phyloP scores from a whole-genome alignment of 2,888 invertebrate genomes.

The Eremobia ochroleuca region DNA sequence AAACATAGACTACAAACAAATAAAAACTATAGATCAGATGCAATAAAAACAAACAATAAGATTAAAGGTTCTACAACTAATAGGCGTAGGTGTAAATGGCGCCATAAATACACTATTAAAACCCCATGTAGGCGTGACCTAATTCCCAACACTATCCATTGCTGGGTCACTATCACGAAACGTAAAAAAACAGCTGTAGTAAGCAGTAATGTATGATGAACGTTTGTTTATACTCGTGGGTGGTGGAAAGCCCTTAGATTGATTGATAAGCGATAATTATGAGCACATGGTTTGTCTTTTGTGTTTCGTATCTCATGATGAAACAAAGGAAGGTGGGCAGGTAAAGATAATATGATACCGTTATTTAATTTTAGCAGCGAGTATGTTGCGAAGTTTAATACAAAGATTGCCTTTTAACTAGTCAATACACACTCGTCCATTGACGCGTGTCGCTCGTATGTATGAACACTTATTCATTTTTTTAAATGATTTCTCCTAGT shows the following conservation, averaged over 20 bases:
- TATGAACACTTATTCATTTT: no score
- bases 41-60: slow-evolving; percentile 47
- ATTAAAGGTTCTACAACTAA: slow-evolving; percentile 50
- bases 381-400: background rate
- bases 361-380: background rate
- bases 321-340: slow-evolving; percentile 52
- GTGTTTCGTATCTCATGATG: slow-evolving; percentile 44
- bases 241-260: slow-evolving; percentile 57
- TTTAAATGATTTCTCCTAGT: no score
- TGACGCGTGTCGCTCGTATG: no score
- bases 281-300: slow-evolving; percentile 44
- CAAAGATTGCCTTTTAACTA: background rate
- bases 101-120: slow-evolving; percentile 71
- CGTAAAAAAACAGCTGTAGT: no score
- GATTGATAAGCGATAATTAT: slow-evolving; percentile 66
- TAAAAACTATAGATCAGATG: slow-evolving; percentile 15
- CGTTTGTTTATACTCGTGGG: slow-evolving; percentile 37
- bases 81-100: slow-evolving; percentile 74
- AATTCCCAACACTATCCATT: slow-evolving; percentile 52
- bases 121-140: slow-evolving; percentile 73
- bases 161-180: background rate
- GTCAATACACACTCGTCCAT: no score
- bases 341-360: background rate
- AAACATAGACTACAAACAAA: slow-evolving; percentile 24
- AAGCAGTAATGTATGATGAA: slow-evolving; percentile 38